Evolutionary conservation across 2,888 invertebrate genomes (phyloP).

Genomic region (Lissonota sp.): DNA sequence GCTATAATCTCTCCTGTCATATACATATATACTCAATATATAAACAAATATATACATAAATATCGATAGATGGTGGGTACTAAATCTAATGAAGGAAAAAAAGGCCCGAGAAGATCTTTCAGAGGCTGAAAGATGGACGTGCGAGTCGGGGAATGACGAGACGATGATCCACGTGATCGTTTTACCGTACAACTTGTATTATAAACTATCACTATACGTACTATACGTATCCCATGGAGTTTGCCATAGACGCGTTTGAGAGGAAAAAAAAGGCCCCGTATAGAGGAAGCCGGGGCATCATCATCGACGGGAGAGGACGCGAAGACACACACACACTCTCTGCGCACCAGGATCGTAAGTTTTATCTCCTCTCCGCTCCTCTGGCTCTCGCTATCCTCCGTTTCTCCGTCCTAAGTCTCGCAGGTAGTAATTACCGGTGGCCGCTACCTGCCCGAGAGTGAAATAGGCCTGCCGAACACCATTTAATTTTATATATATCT

Average conservation of each 20-base stretch:
- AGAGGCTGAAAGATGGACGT: neutral
- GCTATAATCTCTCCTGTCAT: conserved; percentile 3
- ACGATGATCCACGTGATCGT: conserved; percentile 38
- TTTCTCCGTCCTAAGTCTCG: conserved; percentile 67
- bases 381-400: conserved; percentile 19
- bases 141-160: conserved; percentile 40
- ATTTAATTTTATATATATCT: conserved; percentile 82
- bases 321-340: conserved; percentile 48
- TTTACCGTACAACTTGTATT: conserved; percentile 30
- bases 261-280: conserved; percentile 1
- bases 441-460: conserved; percentile 83
- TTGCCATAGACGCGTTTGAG: conserved; percentile 3
- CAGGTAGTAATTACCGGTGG: conserved; percentile 84
- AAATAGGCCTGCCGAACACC: conserved; percentile 82
- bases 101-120: neutral
- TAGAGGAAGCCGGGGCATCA: conserved; percentile 6
- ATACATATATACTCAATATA: conserved; percentile 8
- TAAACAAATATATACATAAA: neutral
- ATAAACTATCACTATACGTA: conserved; percentile 22
- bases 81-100: conserved; percentile 28
- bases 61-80: neutral
- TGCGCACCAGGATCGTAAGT: conserved; percentile 71
- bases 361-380: conserved; percentile 68
- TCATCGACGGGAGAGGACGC: conserved; percentile 4
- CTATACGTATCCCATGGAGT: conserved; percentile 1